These are phyloP conservation scores for Clarias laeviceps DNA, from an alignment of 2,797 vertebrate genomes.

Conservation along the genomic window DNA sequence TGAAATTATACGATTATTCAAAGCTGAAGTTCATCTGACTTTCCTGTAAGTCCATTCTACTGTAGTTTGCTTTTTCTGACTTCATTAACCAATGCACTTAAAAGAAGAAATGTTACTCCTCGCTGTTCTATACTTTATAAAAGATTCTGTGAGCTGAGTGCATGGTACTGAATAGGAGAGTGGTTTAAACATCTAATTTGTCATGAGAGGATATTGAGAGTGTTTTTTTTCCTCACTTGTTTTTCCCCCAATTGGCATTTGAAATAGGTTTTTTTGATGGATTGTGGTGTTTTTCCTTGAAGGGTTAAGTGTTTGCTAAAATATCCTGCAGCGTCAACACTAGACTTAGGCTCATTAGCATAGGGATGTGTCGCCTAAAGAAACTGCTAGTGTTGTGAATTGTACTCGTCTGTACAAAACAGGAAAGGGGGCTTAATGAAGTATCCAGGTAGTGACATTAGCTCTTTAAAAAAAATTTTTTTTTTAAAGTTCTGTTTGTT, in stretches of 20 bases:
- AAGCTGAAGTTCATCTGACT: neutral
- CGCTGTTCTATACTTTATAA: slow-evolving; percentile 24
- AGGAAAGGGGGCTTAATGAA: slow-evolving; percentile 51
- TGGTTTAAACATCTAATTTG: slow-evolving; percentile 48
- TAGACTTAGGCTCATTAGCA: slow-evolving; percentile 70
- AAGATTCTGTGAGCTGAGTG: slow-evolving; percentile 23
- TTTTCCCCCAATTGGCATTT: slow-evolving; percentile 59
- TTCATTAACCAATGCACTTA: slow-evolving; percentile 2
- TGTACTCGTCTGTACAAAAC: slow-evolving; percentile 48
- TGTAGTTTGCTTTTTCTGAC: neutral
- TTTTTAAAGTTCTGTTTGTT: slow-evolving; percentile 38
- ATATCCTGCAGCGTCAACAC: slow-evolving; percentile 74
- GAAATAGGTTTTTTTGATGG: slow-evolving; percentile 62
- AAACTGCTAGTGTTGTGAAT: slow-evolving; percentile 57
- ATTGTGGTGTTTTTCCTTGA: slow-evolving; percentile 60
- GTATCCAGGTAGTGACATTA: slow-evolving; percentile 54
- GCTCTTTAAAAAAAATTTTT: slow-evolving; percentile 1
- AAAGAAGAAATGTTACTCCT: slow-evolving; percentile 5
- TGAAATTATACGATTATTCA: neutral
- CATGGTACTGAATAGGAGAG: slow-evolving; percentile 24
- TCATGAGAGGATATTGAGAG: slow-evolving; percentile 54
- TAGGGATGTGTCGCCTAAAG: slow-evolving; percentile 71
- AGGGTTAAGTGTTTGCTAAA: slow-evolving; percentile 69
- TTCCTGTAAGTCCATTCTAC: neutral
- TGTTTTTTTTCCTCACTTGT: slow-evolving; percentile 50